These are phyloP conservation scores for Oncorhynchus tshawytscha DNA, from an alignment of 2,113 vertebrate genomes.

Conservation along the genomic window DNA sequence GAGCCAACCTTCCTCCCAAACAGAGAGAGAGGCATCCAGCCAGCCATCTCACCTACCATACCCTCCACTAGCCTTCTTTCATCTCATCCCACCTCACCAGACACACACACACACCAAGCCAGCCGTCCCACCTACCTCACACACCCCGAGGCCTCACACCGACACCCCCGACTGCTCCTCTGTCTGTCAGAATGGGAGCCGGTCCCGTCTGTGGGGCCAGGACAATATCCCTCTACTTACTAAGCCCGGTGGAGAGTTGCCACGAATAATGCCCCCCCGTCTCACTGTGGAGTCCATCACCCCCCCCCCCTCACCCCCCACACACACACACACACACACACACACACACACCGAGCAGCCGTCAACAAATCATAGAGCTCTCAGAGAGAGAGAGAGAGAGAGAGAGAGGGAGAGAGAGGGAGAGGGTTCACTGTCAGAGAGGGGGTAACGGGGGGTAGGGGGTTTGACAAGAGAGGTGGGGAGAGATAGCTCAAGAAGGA, in stretches of 20 bases:
- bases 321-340: too few species aligned
- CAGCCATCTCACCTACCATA: background rate
- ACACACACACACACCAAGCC: background rate
- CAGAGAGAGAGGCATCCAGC: background rate
- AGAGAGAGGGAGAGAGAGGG: slow-evolving; percentile 5
- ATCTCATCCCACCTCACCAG: background rate
- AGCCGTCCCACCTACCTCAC: background rate
- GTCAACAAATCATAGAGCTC: slow-evolving; percentile 73
- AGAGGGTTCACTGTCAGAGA: background rate
- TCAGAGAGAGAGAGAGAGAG: slow-evolving; percentile 39
- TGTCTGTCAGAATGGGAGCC: background rate
- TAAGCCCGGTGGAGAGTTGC: background rate
- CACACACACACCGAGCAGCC: slow-evolving; percentile 28
- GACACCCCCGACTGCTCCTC: background rate
- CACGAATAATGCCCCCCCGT: background rate
- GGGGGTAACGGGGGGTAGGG: background rate
- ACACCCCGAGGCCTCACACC: background rate
- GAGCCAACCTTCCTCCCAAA: background rate
- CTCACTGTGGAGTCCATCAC: background rate
- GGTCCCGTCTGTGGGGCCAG: background rate
- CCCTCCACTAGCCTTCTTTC: background rate
- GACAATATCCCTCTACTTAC: background rate
- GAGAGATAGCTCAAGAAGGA: slow-evolving; percentile 5
- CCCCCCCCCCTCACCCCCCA: background rate
- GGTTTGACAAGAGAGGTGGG: background rate